phyloP scores from a whole-genome alignment of 2,113 vertebrate genomes.

The Colinus virginianus region DNA sequence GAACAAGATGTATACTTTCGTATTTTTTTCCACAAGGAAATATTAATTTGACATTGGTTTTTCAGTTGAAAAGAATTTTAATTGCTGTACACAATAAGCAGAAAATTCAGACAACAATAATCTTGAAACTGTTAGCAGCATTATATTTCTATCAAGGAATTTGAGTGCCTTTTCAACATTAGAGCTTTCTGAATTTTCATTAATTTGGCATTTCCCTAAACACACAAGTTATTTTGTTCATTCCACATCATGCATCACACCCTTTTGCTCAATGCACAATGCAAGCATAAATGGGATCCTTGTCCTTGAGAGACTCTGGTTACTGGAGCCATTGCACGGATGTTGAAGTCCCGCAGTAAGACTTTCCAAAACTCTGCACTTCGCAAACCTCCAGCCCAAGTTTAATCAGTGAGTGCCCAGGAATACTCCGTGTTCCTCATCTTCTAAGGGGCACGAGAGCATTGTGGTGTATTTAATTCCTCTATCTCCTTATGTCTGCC shows the following conservation, averaged over 20 bases:
- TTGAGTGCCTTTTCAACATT: conserved; percentile 57
- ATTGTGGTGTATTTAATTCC: conserved; percentile 53
- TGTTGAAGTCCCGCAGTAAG: conserved; percentile 66
- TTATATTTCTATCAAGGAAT: conserved; percentile 62
- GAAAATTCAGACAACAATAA: conserved; percentile 73
- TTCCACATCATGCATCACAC: conserved; percentile 77
- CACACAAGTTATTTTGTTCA: conserved; percentile 71
- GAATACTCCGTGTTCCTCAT: conserved; percentile 65
- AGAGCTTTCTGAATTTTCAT: conserved; percentile 73
- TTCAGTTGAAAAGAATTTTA: conserved; percentile 62
- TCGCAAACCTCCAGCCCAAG: conserved; percentile 79
- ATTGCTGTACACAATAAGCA: conserved; percentile 69
- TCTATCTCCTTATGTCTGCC: conserved; percentile 62
- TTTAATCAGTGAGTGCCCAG: conserved; percentile 57
- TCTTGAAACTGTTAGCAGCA: conserved; percentile 67
- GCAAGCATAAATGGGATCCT: conserved; percentile 73
- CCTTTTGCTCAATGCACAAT: conserved; percentile 71
- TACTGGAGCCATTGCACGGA: conserved; percentile 68
- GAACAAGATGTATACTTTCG: conserved; percentile 60
- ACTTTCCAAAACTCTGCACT: conserved; percentile 72
- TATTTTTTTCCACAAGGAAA: conserved; percentile 67
- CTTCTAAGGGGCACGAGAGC: conserved; percentile 69
- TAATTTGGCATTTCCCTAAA: conserved; percentile 69
- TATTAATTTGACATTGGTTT: conserved; percentile 65
- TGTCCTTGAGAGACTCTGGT: conserved; percentile 71